phyloP scores from a whole-genome alignment of 2,888 invertebrate genomes.

The Hydrotaea cyrtoneurina region DNA sequence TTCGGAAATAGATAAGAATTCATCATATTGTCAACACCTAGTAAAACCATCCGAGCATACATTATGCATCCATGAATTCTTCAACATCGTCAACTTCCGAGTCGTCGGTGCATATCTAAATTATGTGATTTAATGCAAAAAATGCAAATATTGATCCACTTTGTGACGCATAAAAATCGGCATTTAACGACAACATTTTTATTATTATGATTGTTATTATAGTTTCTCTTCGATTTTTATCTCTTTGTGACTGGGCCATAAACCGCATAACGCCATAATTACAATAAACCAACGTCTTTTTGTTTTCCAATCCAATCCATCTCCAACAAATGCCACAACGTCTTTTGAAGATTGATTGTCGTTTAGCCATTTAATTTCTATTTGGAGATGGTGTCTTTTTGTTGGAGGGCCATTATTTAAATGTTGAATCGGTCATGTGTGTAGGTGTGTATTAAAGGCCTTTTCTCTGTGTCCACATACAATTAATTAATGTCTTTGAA shows the following conservation, averaged over 20 bases:
- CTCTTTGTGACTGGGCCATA: too few relatives aligned
- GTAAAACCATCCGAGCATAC: background rate
- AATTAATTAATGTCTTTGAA: conserved; percentile 36
- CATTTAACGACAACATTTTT: conserved; percentile 12
- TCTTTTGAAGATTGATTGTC: background rate
- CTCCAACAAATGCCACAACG: conserved; percentile 7
- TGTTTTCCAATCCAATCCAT: background rate
- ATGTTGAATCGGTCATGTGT: background rate
- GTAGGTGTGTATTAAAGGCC: conserved; percentile 6
- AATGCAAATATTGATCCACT: conserved; percentile 34
- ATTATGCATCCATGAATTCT: background rate
- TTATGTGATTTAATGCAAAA: conserved; percentile 3
- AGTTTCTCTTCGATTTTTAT: background rate
- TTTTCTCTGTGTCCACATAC: background rate
- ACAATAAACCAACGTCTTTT: background rate
- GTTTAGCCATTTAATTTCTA: background rate
- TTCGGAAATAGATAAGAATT: conserved; percentile 4
- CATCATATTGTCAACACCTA: conserved; percentile 36
- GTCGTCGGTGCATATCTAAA: background rate
- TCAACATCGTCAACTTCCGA: conserved; percentile 8
- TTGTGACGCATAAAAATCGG: conserved; percentile 14
- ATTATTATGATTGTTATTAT: background rate
- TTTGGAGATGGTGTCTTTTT: background rate
- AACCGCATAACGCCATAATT: background rate
- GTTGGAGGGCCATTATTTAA: background rate